phyloP scores from a whole-genome alignment of 2,888 invertebrate species.

The Scelioninae gen. 1 region DNA sequence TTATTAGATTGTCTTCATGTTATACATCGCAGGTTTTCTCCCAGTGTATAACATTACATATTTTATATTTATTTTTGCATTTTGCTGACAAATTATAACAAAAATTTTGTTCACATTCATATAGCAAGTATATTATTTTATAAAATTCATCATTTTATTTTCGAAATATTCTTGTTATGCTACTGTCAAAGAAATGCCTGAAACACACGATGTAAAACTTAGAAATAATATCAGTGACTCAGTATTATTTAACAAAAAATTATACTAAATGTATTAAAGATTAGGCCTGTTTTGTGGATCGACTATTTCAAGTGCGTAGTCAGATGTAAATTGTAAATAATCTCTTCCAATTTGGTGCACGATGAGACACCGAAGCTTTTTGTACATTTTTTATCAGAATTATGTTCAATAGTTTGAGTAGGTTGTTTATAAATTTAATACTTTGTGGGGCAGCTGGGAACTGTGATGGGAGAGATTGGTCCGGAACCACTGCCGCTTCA shows the following conservation, averaged over 20 bases:
- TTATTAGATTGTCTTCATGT: slow-evolving; percentile 28
- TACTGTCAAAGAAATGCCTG: slow-evolving; percentile 45
- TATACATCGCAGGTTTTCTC: slow-evolving; percentile 42
- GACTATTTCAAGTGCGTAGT: slow-evolving; percentile 17
- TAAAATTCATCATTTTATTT: background rate
- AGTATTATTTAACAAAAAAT: slow-evolving; percentile 37
- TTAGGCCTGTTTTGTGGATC: slow-evolving; percentile 50
- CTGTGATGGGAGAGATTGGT: slow-evolving; percentile 44
- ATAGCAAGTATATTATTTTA: background rate
- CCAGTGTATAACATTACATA: slow-evolving; percentile 2
- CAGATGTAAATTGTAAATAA: slow-evolving; percentile 32
- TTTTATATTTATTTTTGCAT: slow-evolving; percentile 20
- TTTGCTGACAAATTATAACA: slow-evolving; percentile 2
- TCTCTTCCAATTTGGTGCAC: slow-evolving; percentile 30
- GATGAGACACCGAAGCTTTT: slow-evolving; percentile 32
- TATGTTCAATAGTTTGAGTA: slow-evolving; percentile 46
- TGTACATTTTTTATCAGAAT: slow-evolving; percentile 40
- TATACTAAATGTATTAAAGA: slow-evolving; percentile 4
- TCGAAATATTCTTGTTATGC: slow-evolving; percentile 2
- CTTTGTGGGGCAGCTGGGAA: slow-evolving; percentile 81
- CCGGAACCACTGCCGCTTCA: slow-evolving; percentile 82
- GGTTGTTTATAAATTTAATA: slow-evolving; percentile 79
- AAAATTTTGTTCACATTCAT: background rate
- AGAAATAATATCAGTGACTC: slow-evolving; percentile 15
- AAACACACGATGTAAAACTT: slow-evolving; percentile 27